Percentiles rank a stretch among this genome's conserved stretches.
phyloP scores from a whole-genome alignment of 2,797 vertebrate species.

The Tragelaphus oryx region DNA sequence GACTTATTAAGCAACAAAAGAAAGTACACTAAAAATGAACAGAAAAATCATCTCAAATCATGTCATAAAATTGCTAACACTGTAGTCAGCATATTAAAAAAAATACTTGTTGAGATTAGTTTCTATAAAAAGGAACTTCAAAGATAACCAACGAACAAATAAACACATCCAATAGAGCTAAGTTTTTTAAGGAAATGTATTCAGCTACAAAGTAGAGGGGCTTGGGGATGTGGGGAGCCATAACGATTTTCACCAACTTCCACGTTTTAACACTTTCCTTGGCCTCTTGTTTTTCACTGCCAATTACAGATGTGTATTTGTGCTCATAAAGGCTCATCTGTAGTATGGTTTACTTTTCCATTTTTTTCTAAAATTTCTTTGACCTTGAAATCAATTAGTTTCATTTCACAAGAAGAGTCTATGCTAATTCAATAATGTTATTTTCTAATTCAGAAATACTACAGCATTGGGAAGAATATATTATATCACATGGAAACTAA shows the following conservation, averaged over 20 bases:
- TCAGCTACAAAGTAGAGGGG: not conserved
- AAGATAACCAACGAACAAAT: not conserved
- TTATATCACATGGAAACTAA: slow-evolving; percentile 36
- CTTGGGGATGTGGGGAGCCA: accelerated
- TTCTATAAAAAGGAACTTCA: not conserved
- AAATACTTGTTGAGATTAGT: not conserved
- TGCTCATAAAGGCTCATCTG: slow-evolving; percentile 7
- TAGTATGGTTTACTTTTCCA: not conserved
- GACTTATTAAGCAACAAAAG: slow-evolving; percentile 8
- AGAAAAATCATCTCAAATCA: not conserved
- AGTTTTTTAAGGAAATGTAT: not conserved
- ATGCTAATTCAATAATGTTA: slow-evolving; percentile 16
- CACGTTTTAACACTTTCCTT: not conserved
- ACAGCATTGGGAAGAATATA: slow-evolving; percentile 20
- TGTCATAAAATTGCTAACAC: not conserved
- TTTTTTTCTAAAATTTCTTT: slow-evolving; percentile 49
- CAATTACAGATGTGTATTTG: not conserved
- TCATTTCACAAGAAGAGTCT: slow-evolving; percentile 28
- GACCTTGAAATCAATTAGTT: slow-evolving; percentile 48
- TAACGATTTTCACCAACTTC: not conserved
- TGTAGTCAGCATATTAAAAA: not conserved
- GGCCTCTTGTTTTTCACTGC: not conserved
- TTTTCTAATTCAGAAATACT: slow-evolving; percentile 43
- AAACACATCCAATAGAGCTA: not conserved
- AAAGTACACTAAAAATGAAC: not conserved